A percentile compares a stretch with the other conserved stretches of the same genome.
phyloP scores from a whole-genome alignment of 2,113 vertebrate genomes.

The Thymallus thymallus region DNA sequence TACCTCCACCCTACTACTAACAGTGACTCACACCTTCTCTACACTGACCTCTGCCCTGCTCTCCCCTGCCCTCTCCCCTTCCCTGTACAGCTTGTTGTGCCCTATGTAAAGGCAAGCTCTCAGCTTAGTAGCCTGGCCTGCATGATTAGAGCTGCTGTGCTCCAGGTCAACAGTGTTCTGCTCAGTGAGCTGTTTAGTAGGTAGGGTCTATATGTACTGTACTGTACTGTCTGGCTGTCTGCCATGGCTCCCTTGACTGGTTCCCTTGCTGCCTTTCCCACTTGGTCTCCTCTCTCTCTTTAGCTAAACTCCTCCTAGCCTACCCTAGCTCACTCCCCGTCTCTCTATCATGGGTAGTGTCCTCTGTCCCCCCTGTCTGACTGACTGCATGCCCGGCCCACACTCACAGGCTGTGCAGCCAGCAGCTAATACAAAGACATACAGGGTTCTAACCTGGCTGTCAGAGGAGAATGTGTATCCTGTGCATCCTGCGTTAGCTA shows the following conservation, averaged over 20 bases:
- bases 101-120: constrained; percentile 46
- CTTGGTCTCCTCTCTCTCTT: constrained; percentile 8
- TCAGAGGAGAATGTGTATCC: not conserved
- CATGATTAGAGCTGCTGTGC: constrained; percentile 58
- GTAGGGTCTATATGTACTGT: constrained; percentile 35
- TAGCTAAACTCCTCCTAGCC: constrained; percentile 5
- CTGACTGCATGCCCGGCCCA: not conserved
- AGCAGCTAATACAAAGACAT: constrained; percentile 60
- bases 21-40: not conserved
- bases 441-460: constrained; percentile 30
- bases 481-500: constrained; percentile 40
- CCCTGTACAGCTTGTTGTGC: constrained; percentile 44
- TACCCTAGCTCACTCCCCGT: constrained; percentile 33
- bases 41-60: not conserved
- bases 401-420: constrained; percentile 36
- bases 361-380: too few species aligned
- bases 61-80: not conserved
- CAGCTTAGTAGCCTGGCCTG: constrained; percentile 50
- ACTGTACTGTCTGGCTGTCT: too few species aligned
- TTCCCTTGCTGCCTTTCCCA: constrained; percentile 27
- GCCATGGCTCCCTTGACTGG: constrained; percentile 37
- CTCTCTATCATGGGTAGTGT: constrained; percentile 27
- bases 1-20: not conserved
- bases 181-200: constrained; percentile 54
- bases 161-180: constrained; percentile 38